phyloP scores from a whole-genome alignment of 2,113 vertebrate species.

The Elachura formosa region DNA sequence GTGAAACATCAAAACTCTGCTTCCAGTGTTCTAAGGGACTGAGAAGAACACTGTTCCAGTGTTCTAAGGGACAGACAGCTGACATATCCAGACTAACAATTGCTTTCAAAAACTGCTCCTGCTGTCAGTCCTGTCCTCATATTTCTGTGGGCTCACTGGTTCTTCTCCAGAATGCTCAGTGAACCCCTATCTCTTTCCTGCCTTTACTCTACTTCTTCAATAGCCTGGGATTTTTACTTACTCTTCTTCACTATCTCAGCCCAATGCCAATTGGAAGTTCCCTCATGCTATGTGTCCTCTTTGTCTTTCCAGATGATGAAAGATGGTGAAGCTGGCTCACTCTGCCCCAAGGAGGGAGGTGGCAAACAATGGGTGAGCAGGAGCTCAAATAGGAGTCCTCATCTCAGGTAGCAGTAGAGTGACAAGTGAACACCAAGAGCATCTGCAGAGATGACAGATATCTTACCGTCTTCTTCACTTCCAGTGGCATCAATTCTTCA shows the following conservation, averaged over 20 bases:
- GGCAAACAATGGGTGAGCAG: not conserved
- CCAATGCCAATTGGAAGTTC: not conserved
- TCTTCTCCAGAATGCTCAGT: not conserved
- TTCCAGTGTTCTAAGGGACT: not conserved
- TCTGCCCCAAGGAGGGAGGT: not conserved
- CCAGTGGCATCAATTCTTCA: not conserved
- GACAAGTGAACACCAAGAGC: not conserved
- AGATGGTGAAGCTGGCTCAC: accelerated
- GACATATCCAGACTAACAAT: not conserved
- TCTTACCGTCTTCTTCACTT: not conserved
- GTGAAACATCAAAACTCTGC: not conserved
- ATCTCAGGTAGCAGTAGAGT: not conserved
- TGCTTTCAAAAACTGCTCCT: not conserved
- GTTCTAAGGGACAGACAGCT: not conserved
- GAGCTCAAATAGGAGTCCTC: not conserved
- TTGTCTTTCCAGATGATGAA: not conserved
- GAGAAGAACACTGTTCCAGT: not conserved
- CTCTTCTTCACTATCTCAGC: accelerated
- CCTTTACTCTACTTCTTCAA: not conserved
- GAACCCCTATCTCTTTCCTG: not conserved
- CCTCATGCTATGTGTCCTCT: not conserved
- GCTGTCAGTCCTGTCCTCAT: not conserved
- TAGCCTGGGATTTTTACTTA: not conserved
- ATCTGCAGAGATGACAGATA: not conserved
- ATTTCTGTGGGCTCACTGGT: not conserved